Evolutionary conservation across 2,888 invertebrate species (phyloP), one percentile per base, ranked within the genome.

Genomic region (Orchesellides sinensis): DNA sequence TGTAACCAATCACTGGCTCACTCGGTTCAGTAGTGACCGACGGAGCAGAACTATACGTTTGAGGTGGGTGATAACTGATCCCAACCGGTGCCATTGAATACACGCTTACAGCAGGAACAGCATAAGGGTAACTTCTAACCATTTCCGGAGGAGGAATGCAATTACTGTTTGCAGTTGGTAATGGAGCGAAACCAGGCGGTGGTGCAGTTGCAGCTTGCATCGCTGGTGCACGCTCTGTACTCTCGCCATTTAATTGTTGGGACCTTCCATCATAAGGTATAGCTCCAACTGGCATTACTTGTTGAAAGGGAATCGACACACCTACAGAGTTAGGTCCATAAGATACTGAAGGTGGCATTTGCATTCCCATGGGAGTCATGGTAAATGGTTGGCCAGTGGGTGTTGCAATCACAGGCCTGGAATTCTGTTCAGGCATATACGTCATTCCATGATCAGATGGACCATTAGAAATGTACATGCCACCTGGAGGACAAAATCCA

Each of bases 121-220:
- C 40, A 27, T 29, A 68, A 17, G 72, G 80, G 32, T 59, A 74
- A 52, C n/a, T 73, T 5, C 73, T 70, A 14, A 78, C 6, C 40
- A 70, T 70, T 29, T 70, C 69, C 17, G 32, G 47, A n/a, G 32
- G 14, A 14, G 72, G 81, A 2, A 68, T 12, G 23, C 23, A 29
- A 25, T 61, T 68, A 8, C 27, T 73, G 19, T 47, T 74, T n/a
- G 32, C 68, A 0, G 59, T 61, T 19, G 84, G 83, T 6, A 85
- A 21, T 14, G 85, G 85, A 2, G 84, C 84, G 61, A 86, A 86
- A 27, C 86, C 86, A 12, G 86, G 86, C 8, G 86, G 86, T 14
- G 84, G 86, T 4, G 86, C 84, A 5, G 81, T 75, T 1, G 69
- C 65, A 10, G 73, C 59, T 17, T 70, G 81, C 12, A 65, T 35